Evolutionary conservation across 2,113 vertebrate genomes (phyloP).

Genomic region (Ciconia stormi): DNA sequence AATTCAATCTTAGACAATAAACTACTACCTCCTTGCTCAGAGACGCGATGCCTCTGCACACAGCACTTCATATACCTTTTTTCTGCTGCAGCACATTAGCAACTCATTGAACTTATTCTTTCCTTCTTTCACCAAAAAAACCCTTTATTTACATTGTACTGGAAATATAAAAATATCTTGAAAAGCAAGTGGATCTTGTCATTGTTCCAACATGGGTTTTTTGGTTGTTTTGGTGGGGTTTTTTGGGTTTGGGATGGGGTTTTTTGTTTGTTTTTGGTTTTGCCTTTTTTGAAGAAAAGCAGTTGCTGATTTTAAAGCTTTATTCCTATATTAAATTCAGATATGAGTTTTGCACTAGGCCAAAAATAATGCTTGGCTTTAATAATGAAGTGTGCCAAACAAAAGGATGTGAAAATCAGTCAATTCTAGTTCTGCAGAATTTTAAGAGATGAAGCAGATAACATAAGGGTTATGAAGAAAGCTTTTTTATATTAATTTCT

Average conservation of each 20-base stretch:
- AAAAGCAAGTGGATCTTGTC: neutral
- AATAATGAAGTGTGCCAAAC: neutral
- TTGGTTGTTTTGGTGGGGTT: neutral
- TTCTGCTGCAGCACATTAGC: neutral
- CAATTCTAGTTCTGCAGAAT: neutral
- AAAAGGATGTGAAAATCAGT: neutral
- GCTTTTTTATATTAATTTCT: neutral
- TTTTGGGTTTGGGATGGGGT: neutral
- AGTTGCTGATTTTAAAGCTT: neutral
- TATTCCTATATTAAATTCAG: neutral
- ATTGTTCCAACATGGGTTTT: neutral
- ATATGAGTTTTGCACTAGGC: neutral
- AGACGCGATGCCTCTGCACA: neutral
- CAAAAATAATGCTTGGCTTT: neutral
- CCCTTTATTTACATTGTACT: neutral
- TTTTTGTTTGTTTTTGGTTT: neutral
- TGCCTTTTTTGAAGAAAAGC: neutral
- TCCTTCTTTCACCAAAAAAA: neutral
- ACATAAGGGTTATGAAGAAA: neutral
- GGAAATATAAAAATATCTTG: neutral
- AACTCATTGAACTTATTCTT: neutral
- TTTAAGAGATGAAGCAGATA: neutral
- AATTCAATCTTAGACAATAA: neutral
- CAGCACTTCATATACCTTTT: neutral
- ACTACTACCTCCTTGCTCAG: neutral